phyloP scores from a whole-genome alignment of 2,888 invertebrate genomes.

The Drosophila austrosaltans region DNA sequence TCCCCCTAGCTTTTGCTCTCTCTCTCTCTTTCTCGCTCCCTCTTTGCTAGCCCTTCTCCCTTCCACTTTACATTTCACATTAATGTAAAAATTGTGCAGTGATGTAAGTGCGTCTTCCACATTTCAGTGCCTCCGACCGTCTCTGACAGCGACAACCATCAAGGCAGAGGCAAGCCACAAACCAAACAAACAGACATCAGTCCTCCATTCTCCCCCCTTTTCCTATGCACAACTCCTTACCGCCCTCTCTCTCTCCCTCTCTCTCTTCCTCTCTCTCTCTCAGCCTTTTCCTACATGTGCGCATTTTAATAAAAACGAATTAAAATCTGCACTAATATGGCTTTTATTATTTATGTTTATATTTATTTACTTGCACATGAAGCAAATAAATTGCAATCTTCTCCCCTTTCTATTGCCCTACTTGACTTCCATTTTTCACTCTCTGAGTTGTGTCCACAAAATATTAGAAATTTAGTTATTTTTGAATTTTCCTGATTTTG shows the following conservation, averaged over 20 bases:
- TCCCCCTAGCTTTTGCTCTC: constrained; percentile 27
- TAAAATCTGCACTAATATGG: constrained; percentile 76
- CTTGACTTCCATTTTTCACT: not conserved
- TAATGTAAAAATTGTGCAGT: constrained; percentile 77
- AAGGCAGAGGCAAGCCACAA: constrained; percentile 49
- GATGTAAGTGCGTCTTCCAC: constrained; percentile 76
- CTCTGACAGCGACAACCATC: constrained; percentile 7
- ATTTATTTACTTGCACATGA: constrained; percentile 58
- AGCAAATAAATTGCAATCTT: constrained; percentile 67
- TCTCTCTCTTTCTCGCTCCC: constrained; percentile 21
- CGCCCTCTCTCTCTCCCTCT: not conserved
- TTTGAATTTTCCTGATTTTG: no score
- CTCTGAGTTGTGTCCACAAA: not conserved
- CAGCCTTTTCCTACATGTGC: constrained; percentile 19
- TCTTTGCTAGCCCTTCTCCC: not conserved
- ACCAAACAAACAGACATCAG: constrained; percentile 49
- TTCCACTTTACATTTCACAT: constrained; percentile 58
- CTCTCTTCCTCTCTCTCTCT: constrained; percentile 7
- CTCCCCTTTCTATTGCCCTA: not conserved
- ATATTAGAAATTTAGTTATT: not conserved
- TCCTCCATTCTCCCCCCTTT: not conserved
- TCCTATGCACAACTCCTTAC: not conserved
- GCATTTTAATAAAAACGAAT: constrained; percentile 71
- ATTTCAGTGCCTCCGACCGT: constrained; percentile 52
- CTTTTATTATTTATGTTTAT: constrained; percentile 70